phyloP scores from a whole-genome alignment of 2,888 invertebrate genomes.

The Heliconius hortense region DNA sequence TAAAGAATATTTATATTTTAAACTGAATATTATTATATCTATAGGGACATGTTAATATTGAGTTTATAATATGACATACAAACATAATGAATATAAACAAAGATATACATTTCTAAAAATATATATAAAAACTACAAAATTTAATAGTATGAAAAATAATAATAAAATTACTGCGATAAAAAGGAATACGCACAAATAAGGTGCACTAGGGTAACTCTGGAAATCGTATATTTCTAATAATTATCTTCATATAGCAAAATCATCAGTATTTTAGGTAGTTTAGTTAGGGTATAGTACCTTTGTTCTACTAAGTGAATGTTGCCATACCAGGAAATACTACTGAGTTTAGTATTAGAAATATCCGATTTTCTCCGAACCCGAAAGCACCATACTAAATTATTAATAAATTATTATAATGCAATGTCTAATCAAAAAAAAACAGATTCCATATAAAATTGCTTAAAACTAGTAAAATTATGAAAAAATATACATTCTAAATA shows the following conservation, averaged over 20 bases:
- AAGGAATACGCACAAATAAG: not conserved
- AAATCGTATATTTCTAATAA: too few species aligned
- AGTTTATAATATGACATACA: too few species aligned
- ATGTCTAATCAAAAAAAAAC: not conserved
- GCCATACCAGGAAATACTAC: too few species aligned
- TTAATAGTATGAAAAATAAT: not conserved
- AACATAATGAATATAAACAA: not conserved
- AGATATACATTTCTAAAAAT: not conserved
- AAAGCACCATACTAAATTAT: not conserved
- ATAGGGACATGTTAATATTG: not conserved
- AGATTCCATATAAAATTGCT: not conserved
- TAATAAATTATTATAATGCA: not conserved
- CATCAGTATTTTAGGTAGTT: too few species aligned
- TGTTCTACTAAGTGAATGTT: too few species aligned
- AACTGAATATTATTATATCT: not conserved
- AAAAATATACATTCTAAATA: not conserved
- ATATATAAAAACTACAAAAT: not conserved
- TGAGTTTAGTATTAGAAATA: too few species aligned
- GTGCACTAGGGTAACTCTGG: too few species aligned
- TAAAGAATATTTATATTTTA: not conserved
- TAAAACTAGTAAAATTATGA: not conserved
- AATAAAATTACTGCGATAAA: not conserved
- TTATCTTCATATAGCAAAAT: too few species aligned
- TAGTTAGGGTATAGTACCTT: too few species aligned
- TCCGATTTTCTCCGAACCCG: too few species aligned